Evolutionary conservation across 2,888 invertebrate species (phyloP), one percentile per base, ranked within the genome.

Genomic region (Cyclophora albipunctata): DNA sequence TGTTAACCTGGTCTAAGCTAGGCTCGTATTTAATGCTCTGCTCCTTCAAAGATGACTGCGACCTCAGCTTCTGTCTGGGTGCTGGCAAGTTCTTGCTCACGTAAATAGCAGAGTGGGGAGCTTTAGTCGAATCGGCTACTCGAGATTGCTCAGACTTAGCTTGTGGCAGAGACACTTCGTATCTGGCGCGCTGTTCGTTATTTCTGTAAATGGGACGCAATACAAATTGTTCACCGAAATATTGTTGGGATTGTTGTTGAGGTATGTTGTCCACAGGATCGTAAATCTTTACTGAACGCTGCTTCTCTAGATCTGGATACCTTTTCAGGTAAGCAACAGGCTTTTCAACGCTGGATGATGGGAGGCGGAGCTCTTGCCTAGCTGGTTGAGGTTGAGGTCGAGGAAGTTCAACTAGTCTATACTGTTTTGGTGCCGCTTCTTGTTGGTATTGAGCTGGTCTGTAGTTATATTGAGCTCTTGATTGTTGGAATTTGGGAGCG

Each of bases 31-130:
- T 37, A 37, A 37, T 49, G 5, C 49, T 57, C 45, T 68, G 73
- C 44, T 75, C 75, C 47, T 68, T 70, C 5, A 69, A 53, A 33
- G 53, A 46, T n/a, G 69, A 71, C 51, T 82, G 79, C 3, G 71
- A 67, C 51, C 76, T 73, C 0, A 44, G 51, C 5, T 71, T 66
- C 61, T 84, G 85, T 40, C 84, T 78, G 5, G 84, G 80, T 2
- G 71, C 67, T 45, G 61, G 56, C 35, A 84, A 50, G 50, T 85
- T 86, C 56, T 87, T 84, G 63, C 78, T 87, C 0, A 88, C 86
- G 48, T 78, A 88, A 55, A 87, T 86, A 2, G 86, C 69, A 0
- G 88, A 87, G 34, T 82, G 79, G 0, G 87, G 85, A n/a, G 81
- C 64, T 55, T 86, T 87, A 0, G 76, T 71, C 1, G 80, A 62